Base-by-base conservation (phyloP, 1,140 invertebrate species). In the Drosophila teissieri region DNA sequence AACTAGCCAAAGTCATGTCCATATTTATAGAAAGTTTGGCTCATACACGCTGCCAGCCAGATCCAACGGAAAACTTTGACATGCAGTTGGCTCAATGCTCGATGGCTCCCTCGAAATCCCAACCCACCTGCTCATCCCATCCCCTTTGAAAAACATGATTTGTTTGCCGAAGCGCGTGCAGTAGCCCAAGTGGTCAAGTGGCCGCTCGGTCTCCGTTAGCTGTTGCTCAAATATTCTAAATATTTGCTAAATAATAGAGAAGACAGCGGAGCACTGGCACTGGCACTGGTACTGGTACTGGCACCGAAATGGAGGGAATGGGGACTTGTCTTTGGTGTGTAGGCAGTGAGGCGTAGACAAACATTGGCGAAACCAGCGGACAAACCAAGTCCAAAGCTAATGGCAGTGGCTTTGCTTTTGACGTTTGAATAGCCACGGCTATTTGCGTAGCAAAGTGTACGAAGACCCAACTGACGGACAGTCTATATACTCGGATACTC, bases 201-300 rank as follows among this genome's bases (percentile, higher is more conserved):
- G 49, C 49, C 48, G 8, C 31, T 31, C 7, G 57, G 40, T 34
- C 67, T 39, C 60, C 44, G 72, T 80, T 70, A 69, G 81, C 81
- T 81, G 65, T 58, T 88, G 56, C 74, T 88, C 77, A 84, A 89
- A 89, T 86, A 86, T 89, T 89, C 84, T 89, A 89, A 89, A 89
- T 89, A 89, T 89, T 89, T 89, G 84, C 84, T 89, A 89, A 89
- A 89, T 89, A 89, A 89, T 89, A 89, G 84, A 78, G 51, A 78
- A 77, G 80, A 73, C 79, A 17, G 48, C 22, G 46, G 46, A 12
- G 3, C 12, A 24, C 4, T 24, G 24, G 24, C 14, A 15, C 40
- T 42, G 56, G 14, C 12, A 17, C 22, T 22, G 22, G 14, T 12
- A 17, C 22, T 24, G 22, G 14, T 12, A 17, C 22, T 24, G 57